Percentiles rank a stretch among this genome's conserved stretches.
Evolutionary conservation across 92 coral and sea anemone genomes (phyloP).

Genomic region (Metridium senile): DNA sequence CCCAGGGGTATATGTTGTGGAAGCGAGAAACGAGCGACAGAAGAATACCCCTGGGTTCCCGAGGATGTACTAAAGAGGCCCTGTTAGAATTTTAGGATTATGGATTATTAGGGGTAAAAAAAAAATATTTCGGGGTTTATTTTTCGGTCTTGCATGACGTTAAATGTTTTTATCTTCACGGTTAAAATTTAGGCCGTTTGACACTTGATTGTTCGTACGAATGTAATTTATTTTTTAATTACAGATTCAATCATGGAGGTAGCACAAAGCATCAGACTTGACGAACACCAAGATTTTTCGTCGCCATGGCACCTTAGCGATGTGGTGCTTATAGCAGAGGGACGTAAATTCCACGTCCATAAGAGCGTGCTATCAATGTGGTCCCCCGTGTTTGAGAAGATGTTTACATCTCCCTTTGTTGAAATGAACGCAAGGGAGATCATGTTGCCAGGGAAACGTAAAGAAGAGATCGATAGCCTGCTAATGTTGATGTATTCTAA

Average conservation of each 20-base stretch:
- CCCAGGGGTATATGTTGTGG: too few relatives aligned
- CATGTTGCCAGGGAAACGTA: conserved; percentile 66
- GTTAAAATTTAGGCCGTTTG: too few relatives aligned
- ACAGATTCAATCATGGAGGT: not conserved
- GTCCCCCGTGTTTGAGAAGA: conserved; percentile 90
- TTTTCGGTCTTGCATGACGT: too few relatives aligned
- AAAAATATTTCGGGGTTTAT: too few relatives aligned
- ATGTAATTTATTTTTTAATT: not conserved
- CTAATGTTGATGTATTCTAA: conserved; percentile 54
- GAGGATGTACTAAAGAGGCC: too few relatives aligned
- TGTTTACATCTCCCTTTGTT: conserved; percentile 72
- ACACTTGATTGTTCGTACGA: too few relatives aligned
- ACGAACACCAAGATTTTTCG: conserved; percentile 63
- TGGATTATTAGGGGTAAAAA: too few relatives aligned
- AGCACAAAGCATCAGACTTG: not conserved
- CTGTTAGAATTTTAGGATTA: too few relatives aligned
- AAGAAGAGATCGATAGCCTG: conserved; percentile 52
- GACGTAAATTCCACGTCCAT: conserved; percentile 71
- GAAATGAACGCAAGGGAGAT: conserved; percentile 66
- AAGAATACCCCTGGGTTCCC: too few relatives aligned
- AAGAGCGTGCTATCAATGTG: conserved; percentile 79
- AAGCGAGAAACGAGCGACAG: too few relatives aligned
- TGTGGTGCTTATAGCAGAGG: conserved; percentile 70
- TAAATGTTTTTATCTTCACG: too few relatives aligned
- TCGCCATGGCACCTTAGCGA: conserved; percentile 81